phyloP scores from a whole-genome alignment of 2,888 invertebrate species.

The Cerastoderma edule region DNA sequence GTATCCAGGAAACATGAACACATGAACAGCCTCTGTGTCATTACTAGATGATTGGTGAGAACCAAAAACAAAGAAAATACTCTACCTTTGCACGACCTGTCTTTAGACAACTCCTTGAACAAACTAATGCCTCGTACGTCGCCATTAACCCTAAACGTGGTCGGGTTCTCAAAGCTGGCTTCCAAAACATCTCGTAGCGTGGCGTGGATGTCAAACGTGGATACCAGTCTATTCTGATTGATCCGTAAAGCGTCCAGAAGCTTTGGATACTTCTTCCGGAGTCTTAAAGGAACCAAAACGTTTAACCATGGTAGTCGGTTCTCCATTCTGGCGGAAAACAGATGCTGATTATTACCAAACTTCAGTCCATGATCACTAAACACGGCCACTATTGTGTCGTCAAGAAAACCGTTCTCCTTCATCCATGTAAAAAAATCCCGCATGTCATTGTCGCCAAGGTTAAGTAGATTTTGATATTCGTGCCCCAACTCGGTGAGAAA shows the following conservation, averaged over 20 bases:
- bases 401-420: conserved; percentile 86
- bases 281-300: conserved; percentile 89
- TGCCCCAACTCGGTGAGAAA: conserved; percentile 96
- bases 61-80: background rate
- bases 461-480: conserved; percentile 91
- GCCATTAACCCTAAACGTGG: conserved; percentile 8
- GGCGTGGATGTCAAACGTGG: conserved; percentile 94
- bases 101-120: conserved; percentile 85
- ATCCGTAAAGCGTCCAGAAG: conserved; percentile 86
- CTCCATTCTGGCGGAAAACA: conserved; percentile 94
- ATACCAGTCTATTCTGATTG: conserved; percentile 89
- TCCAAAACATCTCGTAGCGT: conserved; percentile 89
- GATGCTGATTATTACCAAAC: conserved; percentile 91
- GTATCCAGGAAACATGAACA: too few species aligned
- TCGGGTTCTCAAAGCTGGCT: conserved; percentile 32
- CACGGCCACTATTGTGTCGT: conserved; percentile 92
- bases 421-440: conserved; percentile 86
- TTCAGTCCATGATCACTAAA: conserved; percentile 95
- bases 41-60: background rate
- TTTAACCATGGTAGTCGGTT: conserved; percentile 94
- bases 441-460: conserved; percentile 90
- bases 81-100: conserved; percentile 89
- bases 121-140: conserved; percentile 78
- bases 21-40: background rate
- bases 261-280: conserved; percentile 87